These are phyloP conservation scores for Ophion slaviceki DNA, from an alignment of 2,888 invertebrate genomes.

Conservation along the genomic window DNA sequence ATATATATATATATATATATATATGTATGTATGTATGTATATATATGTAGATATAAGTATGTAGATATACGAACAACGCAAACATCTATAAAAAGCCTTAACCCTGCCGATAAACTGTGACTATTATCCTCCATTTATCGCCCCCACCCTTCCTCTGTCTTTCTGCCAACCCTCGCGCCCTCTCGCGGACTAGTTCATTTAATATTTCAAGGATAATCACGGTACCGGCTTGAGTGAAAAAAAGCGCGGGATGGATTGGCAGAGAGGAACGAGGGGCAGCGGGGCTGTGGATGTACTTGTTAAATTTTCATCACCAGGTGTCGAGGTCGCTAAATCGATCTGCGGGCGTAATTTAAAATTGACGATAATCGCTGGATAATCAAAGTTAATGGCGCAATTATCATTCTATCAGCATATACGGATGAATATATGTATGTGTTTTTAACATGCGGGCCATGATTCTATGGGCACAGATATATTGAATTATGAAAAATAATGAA, in stretches of 20 bases:
- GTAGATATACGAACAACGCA: conserved; percentile 2
- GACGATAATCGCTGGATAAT: conserved; percentile 62
- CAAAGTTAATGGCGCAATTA: conserved; percentile 63
- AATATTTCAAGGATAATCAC: conserved; percentile 63
- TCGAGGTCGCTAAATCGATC: conserved; percentile 55
- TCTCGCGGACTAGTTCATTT: conserved; percentile 29
- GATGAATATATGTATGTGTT: conserved; percentile 6
- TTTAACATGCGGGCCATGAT: neutral
- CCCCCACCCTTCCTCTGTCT: no score
- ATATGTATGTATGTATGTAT: no score
- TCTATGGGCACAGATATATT: neutral
- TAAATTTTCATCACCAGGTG: conserved; percentile 64
- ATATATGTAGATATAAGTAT: neutral
- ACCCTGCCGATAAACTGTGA: conserved; percentile 50
- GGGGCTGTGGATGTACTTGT: conserved; percentile 32
- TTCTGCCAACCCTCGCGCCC: neutral
- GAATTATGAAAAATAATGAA: no score
- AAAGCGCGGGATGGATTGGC: neutral
- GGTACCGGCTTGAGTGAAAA: conserved; percentile 37
- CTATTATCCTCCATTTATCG: conserved; percentile 40
- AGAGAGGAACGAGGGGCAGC: neutral
- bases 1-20: no score
- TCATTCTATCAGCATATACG: conserved; percentile 47
- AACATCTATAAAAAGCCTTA: conserved; percentile 60
- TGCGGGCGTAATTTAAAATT: conserved; percentile 42